These are phyloP conservation scores for Ancistrus triradiatus DNA, from an alignment of 2,113 vertebrate species.

Conservation along the genomic window DNA sequence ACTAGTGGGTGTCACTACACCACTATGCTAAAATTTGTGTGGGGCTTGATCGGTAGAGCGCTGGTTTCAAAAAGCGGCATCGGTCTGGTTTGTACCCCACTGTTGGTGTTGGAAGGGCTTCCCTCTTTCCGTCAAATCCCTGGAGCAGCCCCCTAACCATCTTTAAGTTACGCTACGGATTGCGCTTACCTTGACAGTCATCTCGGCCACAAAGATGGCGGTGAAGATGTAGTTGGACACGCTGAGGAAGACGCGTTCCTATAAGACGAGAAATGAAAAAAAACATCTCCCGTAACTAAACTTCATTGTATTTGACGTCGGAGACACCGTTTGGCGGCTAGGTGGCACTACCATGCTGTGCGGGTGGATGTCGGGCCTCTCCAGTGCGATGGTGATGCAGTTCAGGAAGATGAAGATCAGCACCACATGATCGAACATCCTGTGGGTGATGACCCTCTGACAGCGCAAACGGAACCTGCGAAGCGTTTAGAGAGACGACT, in stretches of 20 bases:
- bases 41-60: too few species aligned
- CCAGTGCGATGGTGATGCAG: constrained; percentile 94
- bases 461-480: constrained; percentile 81
- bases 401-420: constrained; percentile 96
- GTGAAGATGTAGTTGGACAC: constrained; percentile 85
- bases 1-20: too few species aligned
- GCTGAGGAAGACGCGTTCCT: constrained; percentile 66
- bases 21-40: too few species aligned
- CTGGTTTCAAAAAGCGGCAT: too few species aligned
- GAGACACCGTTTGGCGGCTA: too few species aligned
- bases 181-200: constrained; percentile 79
- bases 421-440: constrained; percentile 92
- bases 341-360: constrained; percentile 78
- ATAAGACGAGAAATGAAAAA: neutral
- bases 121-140: too few species aligned
- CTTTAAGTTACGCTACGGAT: too few species aligned
- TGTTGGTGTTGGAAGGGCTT: too few species aligned
- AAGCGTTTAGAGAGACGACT: neutral
- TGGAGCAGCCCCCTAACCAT: too few species aligned
- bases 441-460: constrained; percentile 88
- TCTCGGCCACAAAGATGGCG: constrained; percentile 78
- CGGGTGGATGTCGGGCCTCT: constrained; percentile 88
- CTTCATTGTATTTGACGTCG: too few species aligned
- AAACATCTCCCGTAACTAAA: too few species aligned
- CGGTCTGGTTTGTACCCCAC: too few species aligned